A percentile compares a stretch with the other conserved stretches of the same genome.
Evolutionary conservation across 92 coral and sea anemone genomes (phyloP).

Genomic region (Scolanthus callimorphus): DNA sequence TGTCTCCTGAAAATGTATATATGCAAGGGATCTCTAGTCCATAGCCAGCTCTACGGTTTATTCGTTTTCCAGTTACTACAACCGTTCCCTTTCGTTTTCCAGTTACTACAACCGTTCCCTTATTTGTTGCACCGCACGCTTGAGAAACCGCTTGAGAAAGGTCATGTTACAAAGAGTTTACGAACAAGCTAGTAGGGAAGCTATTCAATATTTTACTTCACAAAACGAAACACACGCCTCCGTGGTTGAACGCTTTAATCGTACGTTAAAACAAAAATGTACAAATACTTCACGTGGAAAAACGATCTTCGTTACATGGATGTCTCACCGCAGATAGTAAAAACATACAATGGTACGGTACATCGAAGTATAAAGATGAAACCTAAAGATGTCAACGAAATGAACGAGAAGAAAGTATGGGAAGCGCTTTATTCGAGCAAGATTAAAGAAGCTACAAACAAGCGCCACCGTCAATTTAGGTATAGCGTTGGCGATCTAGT

Average conservation of each 20-base stretch:
- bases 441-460: too few species aligned
- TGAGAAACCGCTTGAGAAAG: too few species aligned
- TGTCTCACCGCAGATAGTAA: constrained; percentile 15
- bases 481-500: background rate
- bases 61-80: too few species aligned
- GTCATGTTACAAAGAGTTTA: constrained; percentile 20
- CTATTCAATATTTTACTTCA: constrained; percentile 16
- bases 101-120: too few species aligned
- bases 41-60: too few species aligned
- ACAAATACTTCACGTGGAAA: constrained; percentile 29
- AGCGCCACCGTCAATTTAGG: background rate
- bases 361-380: constrained; percentile 23
- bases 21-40: too few species aligned
- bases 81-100: too few species aligned
- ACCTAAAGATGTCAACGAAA: constrained; percentile 15
- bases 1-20: too few species aligned
- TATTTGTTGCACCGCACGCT: too few species aligned
- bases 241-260: constrained; percentile 33
- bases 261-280: constrained; percentile 31
- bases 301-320: constrained; percentile 19
- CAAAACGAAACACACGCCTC: constrained; percentile 16
- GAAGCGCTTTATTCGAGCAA: background rate
- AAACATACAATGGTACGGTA: constrained; percentile 13
- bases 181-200: constrained; percentile 1
- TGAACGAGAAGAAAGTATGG: constrained; percentile 14